Evolutionary conservation across 2,888 invertebrate species (phyloP).

Genomic region (Rhagophthalmus giganteus): DNA sequence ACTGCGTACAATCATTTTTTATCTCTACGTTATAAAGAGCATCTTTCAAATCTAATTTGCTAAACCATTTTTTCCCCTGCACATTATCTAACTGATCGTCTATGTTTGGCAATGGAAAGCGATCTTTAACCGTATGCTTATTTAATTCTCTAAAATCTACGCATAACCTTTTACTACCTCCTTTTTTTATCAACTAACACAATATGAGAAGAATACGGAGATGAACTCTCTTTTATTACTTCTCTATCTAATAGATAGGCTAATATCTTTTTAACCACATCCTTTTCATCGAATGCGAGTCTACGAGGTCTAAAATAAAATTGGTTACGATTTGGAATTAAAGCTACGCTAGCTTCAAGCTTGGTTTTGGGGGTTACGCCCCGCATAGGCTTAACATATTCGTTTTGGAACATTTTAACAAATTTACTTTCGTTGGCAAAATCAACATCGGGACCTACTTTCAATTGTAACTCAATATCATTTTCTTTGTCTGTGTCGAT

Average conservation of each 20-base stretch:
- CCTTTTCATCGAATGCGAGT: background rate
- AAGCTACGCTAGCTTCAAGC: too few species aligned
- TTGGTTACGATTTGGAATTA: too few species aligned
- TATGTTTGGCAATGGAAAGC: background rate
- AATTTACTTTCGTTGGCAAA: too few species aligned
- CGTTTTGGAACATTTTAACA: too few species aligned
- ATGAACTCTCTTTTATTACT: background rate
- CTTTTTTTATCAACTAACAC: slow-evolving; percentile 3
- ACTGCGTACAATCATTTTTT: background rate
- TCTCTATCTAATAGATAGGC: background rate
- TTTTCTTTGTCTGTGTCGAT: too few species aligned
- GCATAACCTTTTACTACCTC: background rate
- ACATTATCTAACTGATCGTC: background rate
- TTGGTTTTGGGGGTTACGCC: too few species aligned
- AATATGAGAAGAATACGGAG: background rate
- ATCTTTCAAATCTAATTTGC: background rate
- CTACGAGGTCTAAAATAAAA: background rate
- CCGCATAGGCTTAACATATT: too few species aligned
- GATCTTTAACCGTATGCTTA: background rate
- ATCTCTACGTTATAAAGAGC: background rate
- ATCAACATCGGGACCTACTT: too few species aligned
- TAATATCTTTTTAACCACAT: background rate
- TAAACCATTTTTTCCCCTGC: background rate
- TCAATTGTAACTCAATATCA: too few species aligned
- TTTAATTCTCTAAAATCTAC: background rate